Percentiles rank a stretch among this genome's conserved stretches.
Evolutionary conservation across 2,797 vertebrate species (phyloP).

Genomic region (Chloroceryle amazona): DNA sequence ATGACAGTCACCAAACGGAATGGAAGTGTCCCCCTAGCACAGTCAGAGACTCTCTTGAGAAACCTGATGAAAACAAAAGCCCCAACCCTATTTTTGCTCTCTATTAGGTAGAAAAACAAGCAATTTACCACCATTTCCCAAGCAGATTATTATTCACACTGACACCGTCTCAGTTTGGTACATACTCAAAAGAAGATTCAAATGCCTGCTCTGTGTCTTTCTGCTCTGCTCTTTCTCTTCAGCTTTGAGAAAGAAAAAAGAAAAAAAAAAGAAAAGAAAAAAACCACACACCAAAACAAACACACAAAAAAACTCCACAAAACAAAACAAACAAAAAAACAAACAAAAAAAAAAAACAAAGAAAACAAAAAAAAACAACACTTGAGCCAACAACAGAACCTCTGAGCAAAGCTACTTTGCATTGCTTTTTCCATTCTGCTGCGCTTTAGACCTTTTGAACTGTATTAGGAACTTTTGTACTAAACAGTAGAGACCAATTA

Average conservation of each 20-base stretch:
- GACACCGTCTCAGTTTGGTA: background rate
- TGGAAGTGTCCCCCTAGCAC: background rate
- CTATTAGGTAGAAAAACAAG: background rate
- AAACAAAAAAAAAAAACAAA: background rate
- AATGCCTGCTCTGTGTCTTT: background rate
- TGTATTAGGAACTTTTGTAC: background rate
- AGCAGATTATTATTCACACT: background rate
- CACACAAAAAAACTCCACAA: too few relatives aligned
- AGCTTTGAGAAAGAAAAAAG: background rate
- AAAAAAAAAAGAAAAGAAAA: background rate
- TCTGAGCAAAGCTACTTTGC: background rate
- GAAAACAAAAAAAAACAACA: rapidly evolving
- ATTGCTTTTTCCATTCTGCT: background rate
- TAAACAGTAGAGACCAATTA: background rate
- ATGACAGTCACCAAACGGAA: background rate
- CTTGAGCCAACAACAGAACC: background rate
- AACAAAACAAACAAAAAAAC: background rate
- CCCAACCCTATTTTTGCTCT: rapidly evolving
- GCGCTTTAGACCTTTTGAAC: background rate
- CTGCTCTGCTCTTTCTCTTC: too few relatives aligned
- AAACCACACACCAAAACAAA: too few relatives aligned
- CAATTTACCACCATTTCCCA: background rate
- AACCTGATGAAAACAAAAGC: background rate
- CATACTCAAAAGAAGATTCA: background rate
- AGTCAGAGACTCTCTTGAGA: background rate